Evolutionary conservation across 1,140 invertebrate genomes (phyloP).

Genomic region (Scaptomyza montana): DNA sequence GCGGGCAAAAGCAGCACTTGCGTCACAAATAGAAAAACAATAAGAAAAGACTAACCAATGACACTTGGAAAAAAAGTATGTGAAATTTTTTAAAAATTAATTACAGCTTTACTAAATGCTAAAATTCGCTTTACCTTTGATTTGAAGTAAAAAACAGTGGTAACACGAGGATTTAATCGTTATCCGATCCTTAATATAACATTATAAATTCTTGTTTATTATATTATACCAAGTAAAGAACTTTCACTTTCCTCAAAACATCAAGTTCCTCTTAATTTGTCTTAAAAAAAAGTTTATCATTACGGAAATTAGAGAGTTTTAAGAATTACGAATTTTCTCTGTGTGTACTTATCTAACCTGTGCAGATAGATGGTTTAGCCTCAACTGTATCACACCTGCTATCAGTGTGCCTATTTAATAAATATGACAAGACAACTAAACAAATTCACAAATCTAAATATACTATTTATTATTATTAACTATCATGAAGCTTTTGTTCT

Average conservation of each 20-base stretch:
- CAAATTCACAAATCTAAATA: neutral
- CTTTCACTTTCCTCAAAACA: no score
- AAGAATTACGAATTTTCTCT: neutral
- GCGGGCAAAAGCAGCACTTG: neutral
- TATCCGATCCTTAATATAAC: no score
- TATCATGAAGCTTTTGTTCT: neutral
- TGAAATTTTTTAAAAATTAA: no score
- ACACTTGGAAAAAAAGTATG: neutral
- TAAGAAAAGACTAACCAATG: neutral
- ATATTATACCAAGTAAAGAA: no score
- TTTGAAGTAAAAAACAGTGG: no score
- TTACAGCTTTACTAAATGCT: no score
- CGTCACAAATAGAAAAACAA: neutral
- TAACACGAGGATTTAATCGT: no score
- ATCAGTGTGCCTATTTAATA: neutral
- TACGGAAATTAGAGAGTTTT: no score
- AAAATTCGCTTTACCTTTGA: no score
- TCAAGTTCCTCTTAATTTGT: no score
- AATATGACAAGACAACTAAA: neutral
- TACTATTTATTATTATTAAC: neutral
- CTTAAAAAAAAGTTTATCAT: no score
- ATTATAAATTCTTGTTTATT: no score
- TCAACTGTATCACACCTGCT: conserved; percentile 35
- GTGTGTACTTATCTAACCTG: neutral
- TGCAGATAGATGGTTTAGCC: neutral